Percentiles rank a stretch among this genome's conserved stretches.
Conservation (phyloP, 2,888 invertebrate species). For the Drosophila pegasa region DNA sequence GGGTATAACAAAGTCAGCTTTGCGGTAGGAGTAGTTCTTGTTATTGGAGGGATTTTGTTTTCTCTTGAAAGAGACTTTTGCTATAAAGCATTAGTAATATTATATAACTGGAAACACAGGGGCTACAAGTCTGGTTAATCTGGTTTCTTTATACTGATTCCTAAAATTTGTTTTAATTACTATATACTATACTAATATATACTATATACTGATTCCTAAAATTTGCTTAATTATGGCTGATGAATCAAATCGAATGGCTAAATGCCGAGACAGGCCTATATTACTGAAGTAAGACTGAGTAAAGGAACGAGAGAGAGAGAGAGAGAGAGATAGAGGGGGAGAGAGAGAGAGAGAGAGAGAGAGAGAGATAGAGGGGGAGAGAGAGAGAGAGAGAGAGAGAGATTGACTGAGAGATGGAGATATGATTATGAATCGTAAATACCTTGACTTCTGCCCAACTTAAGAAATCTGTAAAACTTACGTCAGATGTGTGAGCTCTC, state of each 20-base stretch:
- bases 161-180: not conserved
- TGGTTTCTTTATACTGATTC: not conserved
- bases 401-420: not conserved
- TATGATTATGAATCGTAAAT: not conserved
- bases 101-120: not conserved
- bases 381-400: not conserved
- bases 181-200: too few species aligned
- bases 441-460: too few species aligned
- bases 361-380: not conserved
- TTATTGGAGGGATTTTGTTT: not conserved
- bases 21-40: not conserved
- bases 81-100: too few species aligned
- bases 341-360: not conserved
- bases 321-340: not conserved
- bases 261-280: not conserved
- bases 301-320: not conserved
- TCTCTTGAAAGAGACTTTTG: too few species aligned
- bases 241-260: not conserved
- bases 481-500: slow-evolving; percentile 1
- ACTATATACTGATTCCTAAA: not conserved
- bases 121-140: not conserved
- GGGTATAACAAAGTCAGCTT: not conserved
- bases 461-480: slow-evolving; percentile 12
- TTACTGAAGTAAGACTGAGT: not conserved
- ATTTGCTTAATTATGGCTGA: not conserved